Evolutionary conservation across 2,888 invertebrate species (phyloP).

Genomic region (Metacarcinus magister): DNA sequence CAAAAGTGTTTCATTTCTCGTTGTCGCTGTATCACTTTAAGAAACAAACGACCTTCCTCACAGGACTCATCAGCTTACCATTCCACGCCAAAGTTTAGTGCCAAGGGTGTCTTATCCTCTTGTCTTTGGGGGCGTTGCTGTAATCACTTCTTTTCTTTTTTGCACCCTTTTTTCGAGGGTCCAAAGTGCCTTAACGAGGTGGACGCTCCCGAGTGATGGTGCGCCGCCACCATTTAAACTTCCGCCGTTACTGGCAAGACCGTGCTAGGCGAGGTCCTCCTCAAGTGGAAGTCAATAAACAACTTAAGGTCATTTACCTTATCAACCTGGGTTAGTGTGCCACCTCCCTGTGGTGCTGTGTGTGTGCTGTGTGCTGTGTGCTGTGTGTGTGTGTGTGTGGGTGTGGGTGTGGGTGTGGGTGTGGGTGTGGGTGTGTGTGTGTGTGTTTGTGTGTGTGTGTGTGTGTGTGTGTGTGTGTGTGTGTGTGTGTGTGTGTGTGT

Average conservation of each 20-base stretch:
- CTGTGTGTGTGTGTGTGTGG: too few relatives aligned
- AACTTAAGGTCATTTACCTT: background rate
- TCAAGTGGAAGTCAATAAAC: background rate
- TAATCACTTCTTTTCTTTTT: background rate
- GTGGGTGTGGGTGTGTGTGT: too few relatives aligned
- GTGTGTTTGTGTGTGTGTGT: too few relatives aligned
- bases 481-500: constrained; percentile 14
- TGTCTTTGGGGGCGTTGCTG: background rate
- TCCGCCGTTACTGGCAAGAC: background rate
- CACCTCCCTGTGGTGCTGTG: background rate
- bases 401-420: too few relatives aligned
- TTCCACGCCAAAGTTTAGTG: background rate
- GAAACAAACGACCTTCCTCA: background rate
- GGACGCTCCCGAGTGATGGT: background rate
- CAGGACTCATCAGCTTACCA: background rate
- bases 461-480: background rate
- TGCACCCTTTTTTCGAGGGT: background rate
- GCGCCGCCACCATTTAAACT: background rate
- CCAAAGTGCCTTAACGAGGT: background rate
- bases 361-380: background rate
- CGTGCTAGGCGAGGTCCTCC: background rate
- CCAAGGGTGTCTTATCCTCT: background rate
- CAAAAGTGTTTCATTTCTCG: background rate
- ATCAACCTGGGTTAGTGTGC: background rate
- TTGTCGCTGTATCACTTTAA: background rate